Percentiles rank a stretch among this genome's conserved stretches.
phyloP scores from a whole-genome alignment of 1,140 invertebrate genomes.

The Drosophila pallidifrons region DNA sequence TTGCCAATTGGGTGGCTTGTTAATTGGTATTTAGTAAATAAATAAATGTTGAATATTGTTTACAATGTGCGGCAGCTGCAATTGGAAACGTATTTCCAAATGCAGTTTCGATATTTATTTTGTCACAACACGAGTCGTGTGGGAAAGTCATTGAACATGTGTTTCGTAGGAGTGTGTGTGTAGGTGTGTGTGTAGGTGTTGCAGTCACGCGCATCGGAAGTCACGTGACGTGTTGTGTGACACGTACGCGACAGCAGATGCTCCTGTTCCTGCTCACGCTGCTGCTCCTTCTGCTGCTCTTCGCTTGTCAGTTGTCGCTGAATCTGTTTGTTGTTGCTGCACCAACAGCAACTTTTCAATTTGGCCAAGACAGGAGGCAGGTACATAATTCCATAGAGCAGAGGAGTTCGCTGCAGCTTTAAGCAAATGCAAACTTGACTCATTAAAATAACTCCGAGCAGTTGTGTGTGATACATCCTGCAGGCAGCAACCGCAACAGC shows the following conservation, averaged over 20 bases:
- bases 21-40: conserved; percentile 22
- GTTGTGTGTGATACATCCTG: conserved; percentile 80
- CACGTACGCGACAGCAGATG: conserved; percentile 75
- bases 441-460: conserved; percentile 77
- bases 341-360: conserved; percentile 77
- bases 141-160: neutral
- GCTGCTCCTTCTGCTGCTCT: conserved; percentile 23
- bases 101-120: conserved; percentile 60
- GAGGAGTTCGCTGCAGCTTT: conserved; percentile 45
- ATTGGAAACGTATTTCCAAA: conserved; percentile 35
- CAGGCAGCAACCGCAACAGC: conserved; percentile 32
- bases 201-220: conserved; percentile 76
- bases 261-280: neutral
- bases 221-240: conserved; percentile 82
- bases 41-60: conserved; percentile 1
- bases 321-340: conserved; percentile 33
- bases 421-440: conserved; percentile 64
- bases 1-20: neutral
- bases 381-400: neutral
- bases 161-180: neutral
- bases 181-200: conserved; percentile 62
- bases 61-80: conserved; percentile 40
- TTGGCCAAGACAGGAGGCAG: conserved; percentile 47
- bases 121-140: neutral
- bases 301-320: conserved; percentile 14